A percentile compares a stretch with the other conserved stretches of the same genome.
These are phyloP conservation scores for Acromyrmex echinatior DNA, from an alignment of 1,140 invertebrate species.

Conservation along the genomic window DNA sequence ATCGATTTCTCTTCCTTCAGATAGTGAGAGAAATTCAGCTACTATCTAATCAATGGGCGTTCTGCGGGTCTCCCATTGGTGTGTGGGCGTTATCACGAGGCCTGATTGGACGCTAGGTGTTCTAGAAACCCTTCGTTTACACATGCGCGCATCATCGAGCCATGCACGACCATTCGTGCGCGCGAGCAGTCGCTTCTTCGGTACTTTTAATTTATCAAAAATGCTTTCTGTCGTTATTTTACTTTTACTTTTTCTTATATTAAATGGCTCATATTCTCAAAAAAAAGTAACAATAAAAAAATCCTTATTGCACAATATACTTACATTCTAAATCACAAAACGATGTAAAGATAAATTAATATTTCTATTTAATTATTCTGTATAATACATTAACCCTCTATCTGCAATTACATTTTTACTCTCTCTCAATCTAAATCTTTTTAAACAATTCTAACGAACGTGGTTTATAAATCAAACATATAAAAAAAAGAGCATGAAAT, in stretches of 20 bases:
- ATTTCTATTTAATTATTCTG: background rate
- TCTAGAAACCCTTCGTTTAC: conserved; percentile 63
- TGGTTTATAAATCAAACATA: no score
- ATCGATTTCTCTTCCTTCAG: conserved; percentile 78
- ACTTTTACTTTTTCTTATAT: background rate
- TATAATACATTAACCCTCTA: background rate
- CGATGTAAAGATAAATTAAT: background rate
- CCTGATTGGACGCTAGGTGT: conserved; percentile 79
- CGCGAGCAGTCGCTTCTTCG: conserved; percentile 11
- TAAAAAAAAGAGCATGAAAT: no score
- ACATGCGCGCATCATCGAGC: conserved; percentile 64
- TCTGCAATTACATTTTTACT: no score
- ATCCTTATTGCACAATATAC: background rate
- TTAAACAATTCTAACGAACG: no score
- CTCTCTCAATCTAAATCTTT: no score
- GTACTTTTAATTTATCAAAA: background rate
- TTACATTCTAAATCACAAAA: background rate
- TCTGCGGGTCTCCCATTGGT: conserved; percentile 82
- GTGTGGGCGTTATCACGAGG: conserved; percentile 82
- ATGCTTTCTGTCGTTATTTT: background rate
- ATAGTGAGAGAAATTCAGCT: conserved; percentile 71
- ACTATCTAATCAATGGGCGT: conserved; percentile 85
- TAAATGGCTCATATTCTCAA: background rate
- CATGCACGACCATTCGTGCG: conserved; percentile 35
- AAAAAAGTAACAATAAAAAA: background rate